Conservation (phyloP, 2,113 vertebrate genomes). For the Lasiurus borealis region DNA sequence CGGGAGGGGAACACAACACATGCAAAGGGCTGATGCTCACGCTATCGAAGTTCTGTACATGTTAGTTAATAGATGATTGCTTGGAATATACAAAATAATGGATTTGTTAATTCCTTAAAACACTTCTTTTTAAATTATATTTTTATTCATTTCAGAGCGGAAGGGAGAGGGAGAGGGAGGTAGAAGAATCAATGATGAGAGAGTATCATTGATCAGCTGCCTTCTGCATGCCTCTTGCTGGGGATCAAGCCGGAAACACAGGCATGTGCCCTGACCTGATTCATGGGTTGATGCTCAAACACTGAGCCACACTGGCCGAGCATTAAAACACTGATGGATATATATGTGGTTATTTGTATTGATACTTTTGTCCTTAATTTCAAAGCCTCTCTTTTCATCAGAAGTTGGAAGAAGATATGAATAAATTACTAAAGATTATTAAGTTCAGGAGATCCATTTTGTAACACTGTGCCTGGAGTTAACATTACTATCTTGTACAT, state of each 20-base stretch:
- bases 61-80: neutral
- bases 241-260: too few relatives aligned
- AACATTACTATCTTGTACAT: neutral
- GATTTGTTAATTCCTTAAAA: conserved; percentile 1
- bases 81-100: neutral
- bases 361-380: conserved; percentile 8
- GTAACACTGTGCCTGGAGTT: neutral
- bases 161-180: too few relatives aligned
- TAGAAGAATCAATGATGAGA: too few relatives aligned
- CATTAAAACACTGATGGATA: neutral
- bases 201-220: too few relatives aligned
- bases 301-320: too few relatives aligned
- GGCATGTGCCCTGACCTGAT: too few relatives aligned
- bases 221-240: too few relatives aligned
- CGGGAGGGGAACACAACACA: neutral
- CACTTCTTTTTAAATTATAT: neutral
- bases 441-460: neutral
- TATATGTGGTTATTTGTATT: neutral
- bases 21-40: neutral
- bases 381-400: neutral
- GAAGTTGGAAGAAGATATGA: conserved; percentile 6
- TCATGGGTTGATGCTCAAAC: too few relatives aligned
- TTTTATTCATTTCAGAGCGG: neutral
- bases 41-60: neutral
- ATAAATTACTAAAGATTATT: neutral